Conservation (phyloP, 1,140 invertebrate species). For the Goniozus legneri region DNA sequence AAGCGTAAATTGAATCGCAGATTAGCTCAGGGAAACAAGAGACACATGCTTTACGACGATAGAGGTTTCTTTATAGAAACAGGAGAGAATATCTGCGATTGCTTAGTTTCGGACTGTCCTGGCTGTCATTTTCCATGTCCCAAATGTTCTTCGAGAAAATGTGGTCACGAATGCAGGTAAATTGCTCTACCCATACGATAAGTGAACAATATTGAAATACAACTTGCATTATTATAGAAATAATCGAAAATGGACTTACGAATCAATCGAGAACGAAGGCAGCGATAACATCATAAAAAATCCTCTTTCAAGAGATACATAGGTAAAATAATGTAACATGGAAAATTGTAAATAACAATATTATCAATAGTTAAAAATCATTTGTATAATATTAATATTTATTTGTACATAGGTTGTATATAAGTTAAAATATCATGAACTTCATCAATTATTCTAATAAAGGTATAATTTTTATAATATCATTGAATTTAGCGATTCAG, state of each 20-base stretch:
- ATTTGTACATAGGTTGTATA: no score
- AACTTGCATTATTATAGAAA: conserved; percentile 26
- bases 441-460: no score
- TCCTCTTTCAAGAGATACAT: conserved; percentile 23
- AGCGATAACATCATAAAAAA: conserved; percentile 36
- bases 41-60: conserved; percentile 41
- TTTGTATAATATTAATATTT: conserved; percentile 1
- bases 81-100: conserved; percentile 74
- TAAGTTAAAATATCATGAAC: no score
- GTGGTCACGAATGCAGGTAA: conserved; percentile 62
- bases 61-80: conserved; percentile 50
- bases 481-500: no score
- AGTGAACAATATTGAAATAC: no score
- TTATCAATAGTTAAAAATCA: no score
- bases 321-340: not conserved
- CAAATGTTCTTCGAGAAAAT: conserved; percentile 66
- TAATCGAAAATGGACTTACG: conserved; percentile 46
- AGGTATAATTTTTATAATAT: no score
- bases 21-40: conserved; percentile 38
- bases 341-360: conserved; percentile 1
- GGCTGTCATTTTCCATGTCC: conserved; percentile 79
- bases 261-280: conserved; percentile 46
- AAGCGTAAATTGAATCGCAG: conserved; percentile 48
- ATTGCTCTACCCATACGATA: not conserved
- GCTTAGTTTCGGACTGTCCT: conserved; percentile 64